Base-by-base conservation (phyloP, 2,888 invertebrate species). In the Leptinotarsa tumamoca region DNA sequence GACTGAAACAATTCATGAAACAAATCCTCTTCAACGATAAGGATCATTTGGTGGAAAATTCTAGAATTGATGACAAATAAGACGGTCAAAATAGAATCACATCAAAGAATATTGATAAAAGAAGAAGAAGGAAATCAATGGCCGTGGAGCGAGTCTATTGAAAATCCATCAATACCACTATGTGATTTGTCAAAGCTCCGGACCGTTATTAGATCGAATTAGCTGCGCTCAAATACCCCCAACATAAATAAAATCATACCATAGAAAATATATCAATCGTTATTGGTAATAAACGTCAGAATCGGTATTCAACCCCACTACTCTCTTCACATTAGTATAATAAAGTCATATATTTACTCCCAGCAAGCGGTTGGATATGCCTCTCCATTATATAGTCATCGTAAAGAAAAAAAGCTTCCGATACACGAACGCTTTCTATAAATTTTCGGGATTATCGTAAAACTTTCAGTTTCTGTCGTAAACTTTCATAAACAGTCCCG, bases 201-300 rank as follows among this genome's bases (percentile, higher is more conserved):
- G 58, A 58, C 77, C 74, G 73, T 75, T 76, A 80, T 80, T 78
- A 77, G 75, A 75, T 78, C 78, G 70, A 80, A 78, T 80, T 80
- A 80, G 77, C 75, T 70, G 74, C 68, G 74, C 72, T 69, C 67
- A 72, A 74, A 72, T 72, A 68, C 75, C 75, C 75, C 68, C 72
- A 69, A 77, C 78, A 80, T 80, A 80, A 82, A 82, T 80, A 81
- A 81, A 82, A 80, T 80, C 80, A 81, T 80, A 78, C 78, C 83
- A 78, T 79, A 79, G 80, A 79, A 81, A 83, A 87, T 87, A 86
- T 85, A 86, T 87, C 87, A 87, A 84, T 84, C 83, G 81, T 80
- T 85, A 85, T 85, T 83, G 86, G 84, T 86, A 85, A 86, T 87
- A 86, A 87, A 86, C 84, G 87, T 87, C 87, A 83, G 80, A 82